phyloP scores from a whole-genome alignment of 2,888 invertebrate genomes.

The Agonum fuliginosum region DNA sequence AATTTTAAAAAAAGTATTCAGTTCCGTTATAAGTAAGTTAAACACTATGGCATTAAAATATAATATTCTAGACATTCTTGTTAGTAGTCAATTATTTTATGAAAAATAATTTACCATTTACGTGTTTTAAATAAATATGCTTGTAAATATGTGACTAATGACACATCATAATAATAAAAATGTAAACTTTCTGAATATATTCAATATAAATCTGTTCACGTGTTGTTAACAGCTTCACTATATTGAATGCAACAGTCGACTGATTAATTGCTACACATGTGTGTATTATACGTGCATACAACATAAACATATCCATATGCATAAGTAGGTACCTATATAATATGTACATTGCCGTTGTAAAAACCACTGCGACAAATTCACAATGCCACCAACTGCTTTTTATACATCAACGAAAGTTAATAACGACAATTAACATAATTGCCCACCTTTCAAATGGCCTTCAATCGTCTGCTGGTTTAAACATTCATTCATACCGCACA shows the following conservation, averaged over 20 bases:
- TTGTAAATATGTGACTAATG: too few species aligned
- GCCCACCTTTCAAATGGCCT: slow-evolving; percentile 40
- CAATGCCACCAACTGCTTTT: slow-evolving; percentile 32
- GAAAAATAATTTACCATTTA: too few species aligned
- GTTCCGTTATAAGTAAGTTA: too few species aligned
- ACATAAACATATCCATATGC: not conserved
- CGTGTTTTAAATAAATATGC: too few species aligned
- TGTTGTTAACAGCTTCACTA: not conserved
- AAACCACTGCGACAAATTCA: not conserved
- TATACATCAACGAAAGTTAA: slow-evolving; percentile 26
- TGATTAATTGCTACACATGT: slow-evolving; percentile 1
- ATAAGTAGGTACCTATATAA: not conserved
- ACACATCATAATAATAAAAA: not conserved
- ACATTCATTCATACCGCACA: slow-evolving; percentile 23
- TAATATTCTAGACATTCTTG: too few species aligned
- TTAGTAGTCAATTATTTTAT: too few species aligned
- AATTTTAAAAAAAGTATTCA: too few species aligned
- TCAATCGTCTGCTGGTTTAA: slow-evolving; percentile 3
- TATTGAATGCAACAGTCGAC: not conserved
- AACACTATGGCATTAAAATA: too few species aligned
- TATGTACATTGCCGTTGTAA: not conserved
- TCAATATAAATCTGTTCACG: not conserved
- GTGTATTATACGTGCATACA: not conserved
- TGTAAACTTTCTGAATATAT: not conserved
- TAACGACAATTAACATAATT: slow-evolving; percentile 35